Percentiles rank a stretch among this genome's conserved stretches.
phyloP scores from a whole-genome alignment of 2,113 vertebrate species.

The Pedetes capensis region DNA sequence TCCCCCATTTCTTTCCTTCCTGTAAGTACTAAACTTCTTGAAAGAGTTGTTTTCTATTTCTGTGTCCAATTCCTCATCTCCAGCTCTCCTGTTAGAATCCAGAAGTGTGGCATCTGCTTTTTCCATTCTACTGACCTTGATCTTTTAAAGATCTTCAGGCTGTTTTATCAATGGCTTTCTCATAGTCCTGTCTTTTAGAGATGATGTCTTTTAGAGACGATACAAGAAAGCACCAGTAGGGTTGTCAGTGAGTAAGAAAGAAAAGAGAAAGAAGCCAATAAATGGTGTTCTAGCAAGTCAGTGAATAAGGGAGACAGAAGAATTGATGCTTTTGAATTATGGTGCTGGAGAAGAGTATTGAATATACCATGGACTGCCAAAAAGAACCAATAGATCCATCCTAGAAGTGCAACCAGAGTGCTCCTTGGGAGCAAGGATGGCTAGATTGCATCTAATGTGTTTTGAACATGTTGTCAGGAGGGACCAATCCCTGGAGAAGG shows the following conservation, averaged over 20 bases:
- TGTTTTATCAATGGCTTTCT: background rate
- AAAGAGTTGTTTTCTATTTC: background rate
- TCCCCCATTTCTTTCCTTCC: background rate
- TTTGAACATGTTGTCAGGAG: too few species aligned
- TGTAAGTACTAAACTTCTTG: constrained; percentile 2
- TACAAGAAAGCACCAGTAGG: background rate
- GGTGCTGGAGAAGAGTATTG: too few species aligned
- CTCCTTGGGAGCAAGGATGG: too few species aligned
- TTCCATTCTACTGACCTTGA: background rate
- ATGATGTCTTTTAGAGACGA: background rate
- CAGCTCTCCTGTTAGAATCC: background rate
- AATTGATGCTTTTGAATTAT: too few species aligned
- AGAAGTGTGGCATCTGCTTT: background rate
- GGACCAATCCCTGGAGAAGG: too few species aligned
- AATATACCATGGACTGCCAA: too few species aligned
- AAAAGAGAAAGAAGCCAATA: background rate
- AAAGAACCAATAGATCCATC: too few species aligned
- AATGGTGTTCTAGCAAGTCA: background rate
- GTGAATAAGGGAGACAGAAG: too few species aligned
- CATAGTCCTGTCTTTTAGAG: background rate
- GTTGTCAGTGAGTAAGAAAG: background rate
- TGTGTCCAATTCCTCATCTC: background rate
- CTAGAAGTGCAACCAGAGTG: too few species aligned
- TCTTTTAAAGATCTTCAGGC: background rate
- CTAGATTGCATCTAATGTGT: too few species aligned